Evolutionary conservation across 2,888 invertebrate species (phyloP).

Genomic region (Eumerus sabulonum): DNA sequence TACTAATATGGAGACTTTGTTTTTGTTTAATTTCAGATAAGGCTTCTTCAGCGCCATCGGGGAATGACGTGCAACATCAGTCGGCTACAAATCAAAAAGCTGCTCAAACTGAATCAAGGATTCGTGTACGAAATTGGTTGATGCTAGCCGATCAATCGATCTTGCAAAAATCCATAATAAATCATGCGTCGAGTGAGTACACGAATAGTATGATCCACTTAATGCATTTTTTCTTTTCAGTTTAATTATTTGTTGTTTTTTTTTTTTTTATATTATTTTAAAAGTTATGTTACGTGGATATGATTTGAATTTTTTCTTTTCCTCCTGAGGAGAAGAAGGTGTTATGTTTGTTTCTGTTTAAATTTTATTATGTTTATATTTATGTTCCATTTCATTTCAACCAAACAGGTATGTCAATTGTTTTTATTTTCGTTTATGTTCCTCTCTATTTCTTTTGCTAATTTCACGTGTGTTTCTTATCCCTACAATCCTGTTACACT

Average conservation of each 20-base stretch:
- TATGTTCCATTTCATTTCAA: conserved; percentile 60
- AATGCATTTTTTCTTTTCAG: conserved; percentile 52
- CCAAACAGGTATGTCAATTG: conserved; percentile 59
- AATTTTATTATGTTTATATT: conserved; percentile 16
- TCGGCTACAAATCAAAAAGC: conserved; percentile 38
- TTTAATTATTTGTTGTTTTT: conserved; percentile 36
- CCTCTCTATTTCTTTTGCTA: conserved; percentile 44
- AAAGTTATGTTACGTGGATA: conserved; percentile 30
- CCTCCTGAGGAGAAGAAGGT: conserved; percentile 25
- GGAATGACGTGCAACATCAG: conserved; percentile 13
- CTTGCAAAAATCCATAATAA: conserved; percentile 72
- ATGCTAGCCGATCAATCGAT: conserved; percentile 78
- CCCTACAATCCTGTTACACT: conserved; percentile 35
- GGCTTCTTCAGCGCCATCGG: not conserved
- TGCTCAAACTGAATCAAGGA: conserved; percentile 74
- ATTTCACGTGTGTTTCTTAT: conserved; percentile 55
- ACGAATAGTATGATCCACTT: conserved; percentile 14
- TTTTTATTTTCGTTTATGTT: conserved; percentile 50
- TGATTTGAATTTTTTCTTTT: not conserved
- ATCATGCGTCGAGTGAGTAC: conserved; percentile 61
- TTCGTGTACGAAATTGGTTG: conserved; percentile 78
- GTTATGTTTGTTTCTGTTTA: conserved; percentile 36
- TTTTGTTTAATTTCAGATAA: conserved; percentile 48
- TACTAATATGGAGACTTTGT: conserved; percentile 41
- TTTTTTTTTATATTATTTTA: conserved; percentile 41